Percentiles rank a stretch among this genome's conserved stretches.
phyloP scores from a whole-genome alignment of 2,797 vertebrate genomes.

The Merluccius polli region DNA sequence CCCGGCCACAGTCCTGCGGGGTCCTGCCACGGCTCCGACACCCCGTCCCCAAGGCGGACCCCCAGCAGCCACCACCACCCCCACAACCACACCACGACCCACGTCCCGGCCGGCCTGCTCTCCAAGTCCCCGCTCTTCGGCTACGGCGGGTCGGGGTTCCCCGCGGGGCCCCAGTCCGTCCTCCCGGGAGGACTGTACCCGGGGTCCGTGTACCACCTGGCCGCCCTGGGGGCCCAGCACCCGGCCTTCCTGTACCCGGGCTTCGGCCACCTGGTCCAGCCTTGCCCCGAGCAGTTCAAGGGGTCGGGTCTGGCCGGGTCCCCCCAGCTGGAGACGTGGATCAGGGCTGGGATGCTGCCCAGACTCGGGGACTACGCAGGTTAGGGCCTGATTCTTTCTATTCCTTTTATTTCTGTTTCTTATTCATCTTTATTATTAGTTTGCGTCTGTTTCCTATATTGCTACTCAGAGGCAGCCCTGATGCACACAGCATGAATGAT shows the following conservation, averaged over 20 bases:
- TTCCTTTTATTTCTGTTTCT: neutral
- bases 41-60: conserved; percentile 62
- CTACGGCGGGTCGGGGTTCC: conserved; percentile 68
- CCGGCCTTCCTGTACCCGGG: conserved; percentile 74
- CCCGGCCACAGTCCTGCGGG: conserved; percentile 59
- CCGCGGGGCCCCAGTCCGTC: conserved; percentile 64
- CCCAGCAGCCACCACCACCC: neutral
- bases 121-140: conserved; percentile 66
- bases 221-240: conserved; percentile 71
- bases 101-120: conserved; percentile 51
- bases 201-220: conserved; percentile 70
- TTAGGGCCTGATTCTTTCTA: conserved; percentile 54
- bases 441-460: neutral
- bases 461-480: neutral
- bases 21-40: conserved; percentile 64
- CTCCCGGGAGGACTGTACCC: conserved; percentile 73
- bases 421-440: neutral
- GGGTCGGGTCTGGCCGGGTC: conserved; percentile 61
- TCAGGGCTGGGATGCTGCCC: conserved; percentile 83
- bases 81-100: conserved; percentile 6
- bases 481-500: neutral
- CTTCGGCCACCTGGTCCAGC: conserved; percentile 74
- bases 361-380: conserved; percentile 79
- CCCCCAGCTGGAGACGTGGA: conserved; percentile 84
- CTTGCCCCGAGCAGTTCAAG: conserved; percentile 77